Conservation (phyloP, 2,113 vertebrate genomes). For the Marmota flaviventris region DNA sequence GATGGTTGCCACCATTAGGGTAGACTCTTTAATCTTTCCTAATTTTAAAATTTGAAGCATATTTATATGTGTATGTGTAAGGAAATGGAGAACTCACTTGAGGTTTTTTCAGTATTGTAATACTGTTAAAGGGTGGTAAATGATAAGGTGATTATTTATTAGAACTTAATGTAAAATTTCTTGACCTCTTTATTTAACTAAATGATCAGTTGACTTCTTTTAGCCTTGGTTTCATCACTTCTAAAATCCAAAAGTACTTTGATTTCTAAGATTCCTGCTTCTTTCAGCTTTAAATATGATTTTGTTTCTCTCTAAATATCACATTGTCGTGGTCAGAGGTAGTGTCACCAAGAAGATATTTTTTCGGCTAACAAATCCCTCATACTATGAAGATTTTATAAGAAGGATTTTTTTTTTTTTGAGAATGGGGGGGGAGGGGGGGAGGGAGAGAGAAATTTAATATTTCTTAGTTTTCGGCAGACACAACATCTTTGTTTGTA, state of each 20-base stretch:
- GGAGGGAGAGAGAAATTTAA: no score
- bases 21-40: background rate
- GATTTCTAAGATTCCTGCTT: background rate
- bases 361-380: background rate
- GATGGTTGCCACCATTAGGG: background rate
- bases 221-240: no score
- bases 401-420: background rate
- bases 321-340: background rate
- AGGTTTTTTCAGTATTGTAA: no score
- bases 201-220: no score
- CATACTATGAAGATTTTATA: slow-evolving; percentile 28
- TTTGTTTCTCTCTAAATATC: slow-evolving; percentile 31
- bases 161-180: no score
- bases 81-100: background rate
- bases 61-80: background rate
- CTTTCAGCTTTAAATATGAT: slow-evolving; percentile 26
- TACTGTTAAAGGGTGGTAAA: no score
- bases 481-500: no score
- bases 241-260: no score
- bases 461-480: no score
- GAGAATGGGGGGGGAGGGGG: no score
- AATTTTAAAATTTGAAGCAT: background rate
- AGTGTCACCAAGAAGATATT: background rate
- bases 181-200: no score
- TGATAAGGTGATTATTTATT: no score